Evolutionary conservation across 2,888 invertebrate genomes (phyloP), one percentile per base, ranked within the genome.

Genomic region (Orthosia gracilis): DNA sequence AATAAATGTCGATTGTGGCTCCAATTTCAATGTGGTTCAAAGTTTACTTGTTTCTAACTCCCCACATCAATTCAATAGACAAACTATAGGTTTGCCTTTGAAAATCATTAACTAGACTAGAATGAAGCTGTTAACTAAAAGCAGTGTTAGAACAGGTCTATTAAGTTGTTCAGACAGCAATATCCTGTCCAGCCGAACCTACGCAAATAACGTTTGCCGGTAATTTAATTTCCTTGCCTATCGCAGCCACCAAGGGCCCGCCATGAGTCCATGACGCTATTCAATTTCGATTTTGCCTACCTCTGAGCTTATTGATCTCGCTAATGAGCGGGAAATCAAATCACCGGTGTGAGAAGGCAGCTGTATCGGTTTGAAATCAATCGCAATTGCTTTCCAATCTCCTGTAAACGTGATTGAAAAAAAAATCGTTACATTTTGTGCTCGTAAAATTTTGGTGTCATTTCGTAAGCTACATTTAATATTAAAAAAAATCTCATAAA

Each of bases 101-200:
- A 68, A 68, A 68, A 47, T 23, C 49, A 50, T 18, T 45, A 58
- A 75, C 70, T 58, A 52, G 58, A 75, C 70, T 58, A 52, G 58
- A 68, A 76, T 80, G 64, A 67, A 71, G 73, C 62, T 75, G 81
- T 83, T 80, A 73, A 64, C 76, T 87, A 80, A 81, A 83, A 82
- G 65, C 73, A 69, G 85, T 80, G 85, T 81, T 87, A 78, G 84
- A 84, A 81, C 80, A 69, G 64, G 76, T 83, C 69, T 55, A 87
- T 87, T 86, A 86, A 86, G 76, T 82, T 85, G 83, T 85, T 86
- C 89, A 92, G 92, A 92, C 91, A 83, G 90, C 87, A 94, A 95
- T 94, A 93, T 94, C 94, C 94, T 91, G 92, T 91, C 88, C 85
- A 89, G 84, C 85, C 89, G 84, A 87, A 83, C 82, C 87, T 85